Conservation (phyloP, 2,888 invertebrate genomes). For the Melipona bicolor region DNA sequence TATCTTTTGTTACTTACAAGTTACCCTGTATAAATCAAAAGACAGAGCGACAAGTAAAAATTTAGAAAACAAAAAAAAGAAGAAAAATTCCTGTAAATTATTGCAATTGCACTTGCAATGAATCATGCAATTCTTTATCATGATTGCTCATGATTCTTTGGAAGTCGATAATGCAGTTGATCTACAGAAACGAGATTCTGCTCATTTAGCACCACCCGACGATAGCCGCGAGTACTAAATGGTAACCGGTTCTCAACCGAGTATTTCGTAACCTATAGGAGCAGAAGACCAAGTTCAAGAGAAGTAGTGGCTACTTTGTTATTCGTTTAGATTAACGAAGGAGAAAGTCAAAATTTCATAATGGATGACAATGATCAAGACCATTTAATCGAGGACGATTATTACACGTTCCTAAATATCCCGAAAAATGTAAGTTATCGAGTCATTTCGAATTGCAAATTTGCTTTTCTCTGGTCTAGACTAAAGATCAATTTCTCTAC, state of each 20-base stretch:
- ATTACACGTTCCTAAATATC: constrained; percentile 94
- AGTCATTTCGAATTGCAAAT: constrained; percentile 13
- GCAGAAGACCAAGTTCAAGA: constrained; percentile 59
- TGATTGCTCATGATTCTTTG: background rate
- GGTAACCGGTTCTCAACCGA: constrained; percentile 56
- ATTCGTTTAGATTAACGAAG: constrained; percentile 11
- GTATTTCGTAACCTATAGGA: constrained; percentile 77
- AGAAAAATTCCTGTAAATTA: background rate
- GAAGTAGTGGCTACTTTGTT: constrained; percentile 42
- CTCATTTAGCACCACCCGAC: constrained; percentile 48
- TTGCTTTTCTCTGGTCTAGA: constrained; percentile 18
- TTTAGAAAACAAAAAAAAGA: background rate
- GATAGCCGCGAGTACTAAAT: constrained; percentile 11
- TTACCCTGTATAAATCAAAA: background rate
- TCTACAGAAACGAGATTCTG: background rate
- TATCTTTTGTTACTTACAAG: background rate
- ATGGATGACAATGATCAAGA: constrained; percentile 90
- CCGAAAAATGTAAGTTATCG: constrained; percentile 89
- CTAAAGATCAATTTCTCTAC: constrained; percentile 33
- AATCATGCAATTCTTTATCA: background rate
- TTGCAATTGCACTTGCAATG: background rate
- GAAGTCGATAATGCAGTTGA: constrained; percentile 28
- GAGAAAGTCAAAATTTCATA: constrained; percentile 41
- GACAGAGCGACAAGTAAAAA: background rate
- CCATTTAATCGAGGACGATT: constrained; percentile 90